phyloP scores from a whole-genome alignment of 2,113 vertebrate species.

The Pangasianodon gigas region DNA sequence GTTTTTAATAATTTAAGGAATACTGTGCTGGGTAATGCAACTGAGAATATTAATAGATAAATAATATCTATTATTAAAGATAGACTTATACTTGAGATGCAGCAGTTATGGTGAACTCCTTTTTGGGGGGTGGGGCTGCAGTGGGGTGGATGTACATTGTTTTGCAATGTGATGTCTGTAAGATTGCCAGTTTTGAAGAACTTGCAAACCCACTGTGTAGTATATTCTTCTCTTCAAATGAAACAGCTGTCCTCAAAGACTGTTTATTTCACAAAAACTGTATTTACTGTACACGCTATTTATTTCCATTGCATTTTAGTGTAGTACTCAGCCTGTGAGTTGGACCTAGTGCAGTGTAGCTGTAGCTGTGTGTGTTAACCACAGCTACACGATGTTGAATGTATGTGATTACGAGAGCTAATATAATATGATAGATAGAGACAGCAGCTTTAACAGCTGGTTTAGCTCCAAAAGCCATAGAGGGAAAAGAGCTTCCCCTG shows the following conservation, averaged over 20 bases:
- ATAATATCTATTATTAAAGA: not conserved
- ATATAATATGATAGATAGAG: conserved; percentile 27
- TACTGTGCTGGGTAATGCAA: not conserved
- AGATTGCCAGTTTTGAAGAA: not conserved
- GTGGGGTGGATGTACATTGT: not conserved
- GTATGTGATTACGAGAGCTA: not conserved
- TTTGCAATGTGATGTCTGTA: not conserved
- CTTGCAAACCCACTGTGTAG: not conserved
- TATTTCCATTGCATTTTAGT: not conserved
- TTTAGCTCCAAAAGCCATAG: conserved; percentile 46
- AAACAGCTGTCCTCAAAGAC: not conserved
- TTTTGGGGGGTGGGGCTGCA: not conserved
- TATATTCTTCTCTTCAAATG: not conserved
- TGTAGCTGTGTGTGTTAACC: not conserved
- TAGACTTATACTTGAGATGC: not conserved
- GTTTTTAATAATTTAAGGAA: not conserved
- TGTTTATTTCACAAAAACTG: not conserved
- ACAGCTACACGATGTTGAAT: not conserved
- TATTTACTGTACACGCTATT: not conserved
- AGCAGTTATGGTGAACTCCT: not conserved
- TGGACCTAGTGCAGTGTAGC: not conserved
- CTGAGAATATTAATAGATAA: not conserved
- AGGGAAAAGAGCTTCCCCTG: conserved; percentile 57
- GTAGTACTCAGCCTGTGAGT: not conserved
- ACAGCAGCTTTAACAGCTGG: conserved; percentile 64